A percentile compares a stretch with the other conserved stretches of the same genome.
phyloP scores from a whole-genome alignment of 2,797 vertebrate species.

The Garrulus glandarius region DNA sequence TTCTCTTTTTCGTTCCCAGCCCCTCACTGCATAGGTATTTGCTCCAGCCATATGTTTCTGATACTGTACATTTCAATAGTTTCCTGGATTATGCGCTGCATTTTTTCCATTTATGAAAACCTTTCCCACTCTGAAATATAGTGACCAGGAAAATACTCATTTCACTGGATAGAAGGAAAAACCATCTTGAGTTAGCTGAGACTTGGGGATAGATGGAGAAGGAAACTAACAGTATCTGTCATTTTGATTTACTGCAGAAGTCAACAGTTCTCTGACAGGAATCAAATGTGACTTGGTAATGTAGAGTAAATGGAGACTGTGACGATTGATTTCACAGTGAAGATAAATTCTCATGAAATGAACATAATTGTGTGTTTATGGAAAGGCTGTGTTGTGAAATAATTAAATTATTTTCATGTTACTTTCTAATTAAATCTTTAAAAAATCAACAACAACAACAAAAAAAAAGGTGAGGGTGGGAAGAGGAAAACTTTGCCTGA shows the following conservation, averaged over 20 bases:
- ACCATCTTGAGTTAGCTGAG: slow-evolving; percentile 21
- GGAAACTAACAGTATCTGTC: slow-evolving; percentile 28
- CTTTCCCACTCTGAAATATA: slow-evolving; percentile 54
- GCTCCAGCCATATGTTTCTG: slow-evolving; percentile 65
- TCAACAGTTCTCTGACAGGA: slow-evolving; percentile 55
- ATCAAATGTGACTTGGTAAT: slow-evolving; percentile 66
- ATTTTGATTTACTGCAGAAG: slow-evolving; percentile 62
- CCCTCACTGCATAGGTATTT: slow-evolving; percentile 56
- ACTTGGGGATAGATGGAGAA: background rate
- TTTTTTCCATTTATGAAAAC: slow-evolving; percentile 57
- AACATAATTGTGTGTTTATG: slow-evolving; percentile 52
- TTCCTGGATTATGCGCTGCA: slow-evolving; percentile 60
- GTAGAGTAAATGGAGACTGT: slow-evolving; percentile 61
- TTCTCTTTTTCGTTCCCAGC: slow-evolving; percentile 27
- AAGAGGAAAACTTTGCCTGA: background rate
- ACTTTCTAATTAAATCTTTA: slow-evolving; percentile 47
- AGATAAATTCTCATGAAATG: slow-evolving; percentile 72
- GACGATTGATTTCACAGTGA: slow-evolving; percentile 71
- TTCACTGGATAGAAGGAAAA: slow-evolving; percentile 20
- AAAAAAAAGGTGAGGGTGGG: background rate
- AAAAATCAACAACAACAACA: background rate
- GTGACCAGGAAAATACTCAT: slow-evolving; percentile 47
- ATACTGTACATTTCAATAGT: slow-evolving; percentile 61
- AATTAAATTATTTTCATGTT: slow-evolving; percentile 58
- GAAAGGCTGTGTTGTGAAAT: slow-evolving; percentile 59